Evolutionary conservation across 2,888 invertebrate species (phyloP), one percentile per base, ranked within the genome.

Genomic region (Eristalis intricaria): DNA sequence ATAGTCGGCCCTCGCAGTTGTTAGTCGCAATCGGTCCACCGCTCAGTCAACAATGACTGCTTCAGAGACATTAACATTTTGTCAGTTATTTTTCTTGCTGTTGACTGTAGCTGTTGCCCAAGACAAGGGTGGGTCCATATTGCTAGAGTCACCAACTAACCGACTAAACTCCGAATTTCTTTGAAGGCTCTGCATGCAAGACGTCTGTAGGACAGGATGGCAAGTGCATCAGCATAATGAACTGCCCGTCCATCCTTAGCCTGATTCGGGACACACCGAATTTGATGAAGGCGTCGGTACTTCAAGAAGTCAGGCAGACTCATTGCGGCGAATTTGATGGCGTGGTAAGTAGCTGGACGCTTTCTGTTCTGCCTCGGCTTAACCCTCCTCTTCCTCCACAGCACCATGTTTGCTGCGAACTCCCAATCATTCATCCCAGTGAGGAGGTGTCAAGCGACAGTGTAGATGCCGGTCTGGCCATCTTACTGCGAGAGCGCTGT

Each of bases 401-500:
- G 60, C 60, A 23, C 60, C 26, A 60, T 35, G 15, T 26, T 63
- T 56, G 60, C 11, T 32, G 19, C 15, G 22, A 23, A 50, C 19
- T 29, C 0, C 35, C 19, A 0, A 60, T 19, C 32, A 50, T 69
- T n/a, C 69, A 35, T 35, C 32, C 32, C 1, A 69, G 77, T 50
- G 15, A 23, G 2, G 69, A 69, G 1, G 13, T 26, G 0, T 63
- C 63, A 7, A 32, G 40, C 3, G 69, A 4, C 23, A 60, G 35
- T 22, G n/a, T 63, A 15, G 8, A 63, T 1, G 11, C 61, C 11
- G 77, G 77, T n/a, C 32, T 35, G 69, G 15, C 15, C 11, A 69
- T 69, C 32, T 7, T 77, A 2, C n/a, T 35, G 0, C 50, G n/a
- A 26, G 23, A 26, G 7, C 32, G 35, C 0, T 96, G 96, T 90